Percentiles rank a stretch among this genome's conserved stretches.
Conservation (phyloP, 2,797 vertebrate genomes). For the Megalops cyprinoides region DNA sequence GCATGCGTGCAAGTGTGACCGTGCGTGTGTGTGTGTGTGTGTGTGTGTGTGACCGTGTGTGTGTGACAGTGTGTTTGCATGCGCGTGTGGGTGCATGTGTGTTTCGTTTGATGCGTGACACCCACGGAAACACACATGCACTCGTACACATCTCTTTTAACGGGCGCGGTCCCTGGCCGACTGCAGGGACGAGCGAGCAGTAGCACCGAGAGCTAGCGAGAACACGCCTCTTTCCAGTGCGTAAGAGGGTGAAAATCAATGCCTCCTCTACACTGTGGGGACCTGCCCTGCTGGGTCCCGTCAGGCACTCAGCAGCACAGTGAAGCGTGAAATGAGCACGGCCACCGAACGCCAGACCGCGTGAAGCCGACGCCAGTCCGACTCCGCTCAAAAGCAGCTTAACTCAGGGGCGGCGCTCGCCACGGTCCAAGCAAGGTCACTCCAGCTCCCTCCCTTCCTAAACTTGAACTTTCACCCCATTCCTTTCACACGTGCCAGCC, state of each 20-base stretch:
- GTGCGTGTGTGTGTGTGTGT: neutral
- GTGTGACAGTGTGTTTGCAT: conserved; percentile 24
- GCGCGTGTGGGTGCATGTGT: conserved; percentile 27
- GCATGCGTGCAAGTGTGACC: neutral
- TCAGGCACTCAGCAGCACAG: neutral
- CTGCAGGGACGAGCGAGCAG: too few species aligned
- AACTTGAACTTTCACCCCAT: conserved; percentile 13
- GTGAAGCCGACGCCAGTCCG: too few species aligned
- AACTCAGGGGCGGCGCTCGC: neutral
- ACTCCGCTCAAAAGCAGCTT: neutral
- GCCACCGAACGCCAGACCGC: too few species aligned
- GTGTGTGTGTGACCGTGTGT: neutral
- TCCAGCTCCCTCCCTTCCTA: neutral
- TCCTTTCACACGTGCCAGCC: neutral
- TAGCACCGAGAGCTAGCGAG: too few species aligned
- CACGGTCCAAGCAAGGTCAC: neutral
- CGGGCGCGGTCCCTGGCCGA: too few species aligned
- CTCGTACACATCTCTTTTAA: too few species aligned
- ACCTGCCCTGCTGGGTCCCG: neutral
- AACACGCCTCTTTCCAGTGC: too few species aligned
- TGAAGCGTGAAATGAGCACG: neutral
- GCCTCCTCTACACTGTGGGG: too few species aligned
- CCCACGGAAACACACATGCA: too few species aligned
- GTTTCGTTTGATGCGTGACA: too few species aligned
- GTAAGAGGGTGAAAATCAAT: too few species aligned